Base-by-base conservation (phyloP, 2,113 vertebrate genomes). In the Dicentrarchus labrax region DNA sequence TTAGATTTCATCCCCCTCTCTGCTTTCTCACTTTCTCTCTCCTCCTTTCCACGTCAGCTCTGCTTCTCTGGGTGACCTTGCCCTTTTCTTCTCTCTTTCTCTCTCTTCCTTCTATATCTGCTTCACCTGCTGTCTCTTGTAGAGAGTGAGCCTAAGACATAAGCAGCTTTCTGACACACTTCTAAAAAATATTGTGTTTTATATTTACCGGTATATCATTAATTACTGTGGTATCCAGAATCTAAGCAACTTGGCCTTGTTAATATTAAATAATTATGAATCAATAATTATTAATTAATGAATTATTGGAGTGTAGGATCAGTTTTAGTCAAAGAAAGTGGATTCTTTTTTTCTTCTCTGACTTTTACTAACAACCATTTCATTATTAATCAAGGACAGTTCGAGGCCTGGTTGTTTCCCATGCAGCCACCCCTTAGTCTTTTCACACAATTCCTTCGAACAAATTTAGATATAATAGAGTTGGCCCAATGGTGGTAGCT, bases 1-100 rank as follows among this genome's bases (percentile, higher is more conserved):
- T 36, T 19, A 30, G 45, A 48, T 39, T 73, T 38, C 45, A 22
- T n/a, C 72, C 50, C 38, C 51, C 41, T 59, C 51, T 61, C 72
- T 51, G 5, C 21, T 43, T 41, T 9, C 64, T 48, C 62, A 10
- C 59, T 68, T n/a, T 57, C 78, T 16, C 45, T 61, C 48, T 24
- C 39, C 51, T 50, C 21, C 11, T 64, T 76, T 76, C 53, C 36
- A 61, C 80, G 43, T 66, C 16, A 36, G 70, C 22, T 69, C 38
- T 61, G 59, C 22, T 6, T 62, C 60, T 85, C 78, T 8, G 24
- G 10, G 60, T 75, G 82, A 85, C 79, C 70, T 72, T 78, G 48
- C 41, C 38, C 43, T 10, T 56, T 41, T n/a, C 13, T 15, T 38
- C 62, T 13, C 2, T 41, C 16, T 21, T 45, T 48, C 11, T 41